Evolutionary conservation across 2,888 invertebrate species (phyloP), one percentile per base, ranked within the genome.

Genomic region (Copidosoma aretas): DNA sequence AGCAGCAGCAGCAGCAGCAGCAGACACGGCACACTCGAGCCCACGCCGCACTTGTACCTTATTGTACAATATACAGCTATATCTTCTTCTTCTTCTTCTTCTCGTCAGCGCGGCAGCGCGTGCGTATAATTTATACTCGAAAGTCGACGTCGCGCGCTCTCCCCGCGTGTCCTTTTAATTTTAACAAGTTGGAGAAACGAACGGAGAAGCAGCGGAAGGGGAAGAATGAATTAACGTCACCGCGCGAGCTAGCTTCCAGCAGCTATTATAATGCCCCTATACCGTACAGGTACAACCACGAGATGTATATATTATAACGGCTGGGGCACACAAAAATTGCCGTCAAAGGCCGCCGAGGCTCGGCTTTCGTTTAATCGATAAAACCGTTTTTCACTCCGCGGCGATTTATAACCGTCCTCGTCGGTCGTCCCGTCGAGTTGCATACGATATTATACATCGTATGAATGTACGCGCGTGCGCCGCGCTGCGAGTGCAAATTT

Each of bases 131-230:
- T 79, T 79, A 77, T 75, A 73, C 75, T 79, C 79, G 80, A 72
- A 80, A 78, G 73, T 74, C 71, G 75, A 75, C 77, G 80, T 80
- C 82, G 79, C 79, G 80, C 79, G 80, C 74, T 22, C 58, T 56
- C 24, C 21, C 32, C 60, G 49, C 52, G 54, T 17, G 32, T 54
- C 49, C 60, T 61, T 58, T 58, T 65, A 69, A 65, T 69, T 69
- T 58, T 52, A 65, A 41, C 60, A 49, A 57, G 58, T 46, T 19
- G n/a, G 67, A 58, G 62, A 67, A 53, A 62, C 21, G 59, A 19
- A 46, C 54, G 54, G 14, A 5, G 17, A 10, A 41, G 41, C 14
- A 46, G 12, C 43, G 43, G 17, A 46, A 14, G 12, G 43, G 15
- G 17, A 46, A 46, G 41, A 58, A 54, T 60, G 53, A 63, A 68